Evolutionary conservation across 2,888 invertebrate species (phyloP), one percentile per base, ranked within the genome.

Genomic region (Parnassius mnemosyne): DNA sequence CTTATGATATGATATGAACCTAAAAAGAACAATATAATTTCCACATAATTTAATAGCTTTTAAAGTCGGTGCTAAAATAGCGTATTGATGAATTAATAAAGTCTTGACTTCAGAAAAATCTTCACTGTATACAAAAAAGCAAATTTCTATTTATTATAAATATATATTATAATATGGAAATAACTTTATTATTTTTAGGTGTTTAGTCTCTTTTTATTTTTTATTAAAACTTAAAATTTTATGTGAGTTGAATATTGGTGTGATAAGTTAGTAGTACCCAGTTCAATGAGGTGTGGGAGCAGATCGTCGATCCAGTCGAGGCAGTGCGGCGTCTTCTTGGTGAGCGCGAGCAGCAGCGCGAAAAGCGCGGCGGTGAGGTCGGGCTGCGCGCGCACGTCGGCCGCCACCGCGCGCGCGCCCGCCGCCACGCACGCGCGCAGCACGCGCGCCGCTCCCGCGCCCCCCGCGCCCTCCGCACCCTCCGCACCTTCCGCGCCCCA

Each of bases 301-400:
- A 83, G 61, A 42, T 84, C 84, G 0, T 83, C 80, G 3, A 89
- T 71, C 82, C 84, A 85, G 65, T 84, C 81, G 9, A 87, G 57
- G 53, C 76, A 82, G 9, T 83, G 81, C 9, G 94, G 93, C 65
- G 92, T 93, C 78, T 95, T 96, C 84, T 94, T 96, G 57, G 94
- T 92, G 64, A 96, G 80, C 61, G 94, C 93, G 7, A 93, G 89
- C 25, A 96, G 84, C 66, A 95, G 81, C 2, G 85, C 75, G 79
- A 95, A 94, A 73, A 96, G 94, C 1, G 93, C 93, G 73, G 96
- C 96, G 51, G 96, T 85, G 25, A 96, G 89, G 75, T 96, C 96
- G 0, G 94, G 90, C 56, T 13, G 49, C 49, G 49, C 49, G 13
- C 25, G 12, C 2, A 20, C 46, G 25, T 20, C 55, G 12, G 55